These are phyloP conservation scores for Hypsibius dujardini DNA, from an alignment of 1,140 invertebrate genomes.

Conservation along the genomic window DNA sequence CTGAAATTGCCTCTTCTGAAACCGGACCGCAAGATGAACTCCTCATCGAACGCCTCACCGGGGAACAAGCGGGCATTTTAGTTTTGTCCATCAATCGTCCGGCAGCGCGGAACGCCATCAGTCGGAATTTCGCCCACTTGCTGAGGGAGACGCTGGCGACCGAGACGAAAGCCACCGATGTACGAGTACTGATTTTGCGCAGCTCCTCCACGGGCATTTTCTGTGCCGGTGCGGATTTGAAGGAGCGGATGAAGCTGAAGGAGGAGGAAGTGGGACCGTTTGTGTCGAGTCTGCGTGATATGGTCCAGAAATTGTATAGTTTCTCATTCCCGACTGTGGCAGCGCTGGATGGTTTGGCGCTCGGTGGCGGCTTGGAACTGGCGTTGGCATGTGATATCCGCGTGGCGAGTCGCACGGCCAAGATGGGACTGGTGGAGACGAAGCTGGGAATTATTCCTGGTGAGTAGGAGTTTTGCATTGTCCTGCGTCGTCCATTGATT, in stretches of 20 bases:
- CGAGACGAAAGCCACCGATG: conserved; percentile 50
- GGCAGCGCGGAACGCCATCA: conserved; percentile 60
- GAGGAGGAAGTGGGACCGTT: conserved; percentile 29
- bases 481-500: too few species aligned
- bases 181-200: conserved; percentile 64
- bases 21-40: conserved; percentile 17
- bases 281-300: conserved; percentile 37
- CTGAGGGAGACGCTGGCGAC: conserved; percentile 48
- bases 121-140: conserved; percentile 44
- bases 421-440: conserved; percentile 86
- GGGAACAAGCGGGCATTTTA: conserved; percentile 50
- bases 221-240: conserved; percentile 81
- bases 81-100: conserved; percentile 64
- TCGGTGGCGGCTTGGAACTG: conserved; percentile 84
- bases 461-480: neutral
- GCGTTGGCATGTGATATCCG: conserved; percentile 82
- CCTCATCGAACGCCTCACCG: conserved; percentile 30
- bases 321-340: conserved; percentile 81
- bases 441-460: conserved; percentile 87
- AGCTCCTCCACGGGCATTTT: conserved; percentile 71
- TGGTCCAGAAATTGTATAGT: conserved; percentile 54
- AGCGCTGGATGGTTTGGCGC: conserved; percentile 76
- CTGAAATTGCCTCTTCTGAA: neutral
- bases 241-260: conserved; percentile 50
- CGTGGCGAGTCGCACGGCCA: conserved; percentile 55